These are phyloP conservation scores for Cariama cristata DNA, from an alignment of 2,113 vertebrate species.

Conservation along the genomic window DNA sequence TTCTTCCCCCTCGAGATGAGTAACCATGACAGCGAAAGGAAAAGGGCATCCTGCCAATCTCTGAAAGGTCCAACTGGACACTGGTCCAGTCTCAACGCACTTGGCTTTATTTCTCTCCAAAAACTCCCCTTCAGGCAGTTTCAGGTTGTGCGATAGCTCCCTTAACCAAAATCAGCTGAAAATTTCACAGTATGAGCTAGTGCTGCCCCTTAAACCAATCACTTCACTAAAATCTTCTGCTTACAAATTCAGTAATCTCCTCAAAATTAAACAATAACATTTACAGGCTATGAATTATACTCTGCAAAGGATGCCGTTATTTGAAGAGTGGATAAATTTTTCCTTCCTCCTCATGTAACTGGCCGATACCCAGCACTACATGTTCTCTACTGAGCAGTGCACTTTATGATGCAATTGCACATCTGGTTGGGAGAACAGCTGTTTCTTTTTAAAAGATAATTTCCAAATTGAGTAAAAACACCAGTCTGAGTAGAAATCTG, in stretches of 20 bases:
- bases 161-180: neutral
- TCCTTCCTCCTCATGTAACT: neutral
- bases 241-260: neutral
- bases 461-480: neutral
- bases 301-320: neutral
- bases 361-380: constrained; percentile 20
- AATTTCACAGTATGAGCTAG: neutral
- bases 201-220: neutral
- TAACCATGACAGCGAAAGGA: neutral
- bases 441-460: constrained; percentile 54
- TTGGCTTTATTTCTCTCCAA: neutral
- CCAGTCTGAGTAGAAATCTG: neutral
- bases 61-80: neutral
- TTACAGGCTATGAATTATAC: neutral
- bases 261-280: neutral
- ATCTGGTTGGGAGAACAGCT: constrained; percentile 60
- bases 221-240: neutral
- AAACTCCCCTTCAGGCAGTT: neutral
- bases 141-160: neutral
- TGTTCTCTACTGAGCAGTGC: constrained; percentile 20
- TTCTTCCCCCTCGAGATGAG: neutral
- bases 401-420: constrained; percentile 57
- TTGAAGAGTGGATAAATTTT: neutral
- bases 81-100: neutral
- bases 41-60: neutral